These are phyloP conservation scores for Apeira syringaria DNA, from an alignment of 2,888 invertebrate species.

Conservation along the genomic window DNA sequence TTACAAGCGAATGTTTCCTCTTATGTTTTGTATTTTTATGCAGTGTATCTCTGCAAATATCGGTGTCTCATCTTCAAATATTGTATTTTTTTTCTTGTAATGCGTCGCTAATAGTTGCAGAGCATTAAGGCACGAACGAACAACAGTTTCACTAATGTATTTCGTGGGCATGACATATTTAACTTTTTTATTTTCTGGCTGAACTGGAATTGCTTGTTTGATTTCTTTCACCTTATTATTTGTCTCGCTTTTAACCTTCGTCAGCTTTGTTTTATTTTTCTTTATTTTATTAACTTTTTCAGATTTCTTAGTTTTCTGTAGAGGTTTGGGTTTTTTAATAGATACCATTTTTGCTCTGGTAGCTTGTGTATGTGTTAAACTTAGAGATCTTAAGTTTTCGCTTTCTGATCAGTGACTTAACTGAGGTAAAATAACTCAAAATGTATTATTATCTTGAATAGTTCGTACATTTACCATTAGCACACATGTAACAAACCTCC, in stretches of 20 bases:
- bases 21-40: constrained; percentile 86
- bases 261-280: constrained; percentile 5
- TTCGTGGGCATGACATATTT: constrained; percentile 65
- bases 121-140: constrained; percentile 55
- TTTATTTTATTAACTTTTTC: constrained; percentile 17
- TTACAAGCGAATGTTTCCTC: constrained; percentile 85
- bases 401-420: too few species aligned
- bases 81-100: constrained; percentile 61
- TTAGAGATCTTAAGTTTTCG: too few species aligned
- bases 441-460: too few species aligned
- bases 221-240: constrained; percentile 6
- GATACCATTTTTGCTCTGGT: constrained; percentile 29
- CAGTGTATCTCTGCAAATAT: constrained; percentile 84
- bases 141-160: constrained; percentile 51
- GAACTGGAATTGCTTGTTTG: constrained; percentile 7
- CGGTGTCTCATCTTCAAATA: constrained; percentile 83
- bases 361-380: too few species aligned
- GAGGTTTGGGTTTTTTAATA: constrained; percentile 18
- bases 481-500: too few species aligned
- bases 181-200: constrained; percentile 9
- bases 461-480: too few species aligned
- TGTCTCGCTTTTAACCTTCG: constrained; percentile 3
- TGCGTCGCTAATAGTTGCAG: constrained; percentile 52
- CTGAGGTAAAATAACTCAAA: too few species aligned
- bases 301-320: constrained; percentile 4